Base-by-base conservation (phyloP, 1,140 invertebrate species). In the Wasmannia auropunctata region DNA sequence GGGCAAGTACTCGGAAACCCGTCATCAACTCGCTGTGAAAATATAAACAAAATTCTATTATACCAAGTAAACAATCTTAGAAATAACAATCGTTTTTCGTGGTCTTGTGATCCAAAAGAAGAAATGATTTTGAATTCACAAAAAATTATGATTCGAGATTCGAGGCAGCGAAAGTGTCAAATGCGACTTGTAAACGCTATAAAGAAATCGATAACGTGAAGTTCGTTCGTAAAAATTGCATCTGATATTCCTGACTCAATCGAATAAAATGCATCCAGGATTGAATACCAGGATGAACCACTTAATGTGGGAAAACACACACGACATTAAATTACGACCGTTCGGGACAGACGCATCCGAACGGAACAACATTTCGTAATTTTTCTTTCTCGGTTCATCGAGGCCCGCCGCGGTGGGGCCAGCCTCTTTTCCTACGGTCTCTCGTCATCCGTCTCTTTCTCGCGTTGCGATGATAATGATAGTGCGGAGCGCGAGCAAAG, bases 401-500 rank as follows among this genome's bases (percentile, higher is more conserved):
- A n/a, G 75, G n/a, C 22, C 72, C 37, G 37, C 58, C 74, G 34
- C 72, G 72, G 22, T 43, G 72, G 74, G 58, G 22, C 49, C 79
- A 46, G 28, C 56, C 77, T 80, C 84, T 80, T 86, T 80, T 79
- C 49, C 49, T 83, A 43, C 60, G 37, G 22, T 86, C 62, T 85
- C 76, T 75, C 74, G 51, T 60, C 72, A 46, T 86, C 58, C 67
- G 46, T 89, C 87, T 88, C 86, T 81, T 86, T 88, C 69, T 88
- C 83, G 81, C 88, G 79, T 49, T 63, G 74, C 75, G 67, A 93
- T 94, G 67, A 93, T 94, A 95, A 94, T 94, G 91, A 94, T 86
- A 94, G 93, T 93, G 93, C 87, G 88, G 87, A 92, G 91, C 90
- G 92, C 87, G 94, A 95, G 92, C 90, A 92, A 92, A 93, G 91